phyloP scores from a whole-genome alignment of 1,140 invertebrate genomes.

The Mamestra configurata region DNA sequence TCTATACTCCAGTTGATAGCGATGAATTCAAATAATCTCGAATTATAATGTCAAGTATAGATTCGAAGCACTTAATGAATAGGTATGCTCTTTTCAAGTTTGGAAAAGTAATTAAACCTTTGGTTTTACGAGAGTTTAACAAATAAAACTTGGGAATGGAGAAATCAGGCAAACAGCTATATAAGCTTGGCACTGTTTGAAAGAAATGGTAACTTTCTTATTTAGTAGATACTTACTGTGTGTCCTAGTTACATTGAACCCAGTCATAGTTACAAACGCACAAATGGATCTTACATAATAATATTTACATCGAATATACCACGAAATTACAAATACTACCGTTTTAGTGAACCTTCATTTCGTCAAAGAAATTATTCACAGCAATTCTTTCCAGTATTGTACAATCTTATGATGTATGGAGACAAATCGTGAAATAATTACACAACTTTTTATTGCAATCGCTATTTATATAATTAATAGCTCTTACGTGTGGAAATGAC shows the following conservation, averaged over 20 bases:
- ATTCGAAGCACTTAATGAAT: too few species aligned
- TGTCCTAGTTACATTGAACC: not conserved
- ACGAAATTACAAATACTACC: conserved; percentile 17
- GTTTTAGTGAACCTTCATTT: conserved; percentile 12
- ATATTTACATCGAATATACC: conserved; percentile 13
- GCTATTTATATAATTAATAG: conserved; percentile 33
- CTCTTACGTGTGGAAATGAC: not conserved
- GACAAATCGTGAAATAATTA: conserved; percentile 42
- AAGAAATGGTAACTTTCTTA: not conserved
- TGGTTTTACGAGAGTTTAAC: not conserved
- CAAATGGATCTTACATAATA: not conserved
- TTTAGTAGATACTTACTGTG: not conserved
- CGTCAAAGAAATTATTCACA: conserved; percentile 43
- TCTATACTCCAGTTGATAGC: too few species aligned
- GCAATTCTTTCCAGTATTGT: conserved; percentile 36
- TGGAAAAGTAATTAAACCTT: not conserved
- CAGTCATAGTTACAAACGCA: not conserved
- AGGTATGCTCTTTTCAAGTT: not conserved
- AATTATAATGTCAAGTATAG: not conserved
- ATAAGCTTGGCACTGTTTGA: too few species aligned
- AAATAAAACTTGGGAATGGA: too few species aligned
- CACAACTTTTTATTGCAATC: conserved; percentile 27
- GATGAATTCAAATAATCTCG: too few species aligned
- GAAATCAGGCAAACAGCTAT: too few species aligned
- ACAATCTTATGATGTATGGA: conserved; percentile 32